Conservation (phyloP, 2,113 vertebrate genomes). For the Varanus komodoensis region DNA sequence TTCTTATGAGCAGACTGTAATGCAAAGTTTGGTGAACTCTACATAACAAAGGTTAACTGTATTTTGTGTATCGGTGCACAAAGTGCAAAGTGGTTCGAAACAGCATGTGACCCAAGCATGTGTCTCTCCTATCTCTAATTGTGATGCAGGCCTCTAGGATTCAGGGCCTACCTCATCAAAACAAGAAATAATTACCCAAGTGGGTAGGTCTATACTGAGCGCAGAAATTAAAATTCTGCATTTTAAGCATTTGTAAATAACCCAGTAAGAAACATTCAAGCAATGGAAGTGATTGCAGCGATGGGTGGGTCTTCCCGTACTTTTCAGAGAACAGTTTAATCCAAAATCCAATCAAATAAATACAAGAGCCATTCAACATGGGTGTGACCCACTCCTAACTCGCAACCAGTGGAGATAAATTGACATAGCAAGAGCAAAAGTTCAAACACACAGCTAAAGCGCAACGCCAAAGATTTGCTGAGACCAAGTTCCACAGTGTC, state of each 20-base stretch:
- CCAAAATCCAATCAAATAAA: conserved; percentile 9
- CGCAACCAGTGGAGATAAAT: background rate
- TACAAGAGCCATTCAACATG: background rate
- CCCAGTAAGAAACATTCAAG: background rate
- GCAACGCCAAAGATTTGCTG: background rate
- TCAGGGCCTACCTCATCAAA: background rate
- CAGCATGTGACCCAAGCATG: background rate
- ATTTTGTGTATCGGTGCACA: background rate
- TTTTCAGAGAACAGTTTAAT: background rate
- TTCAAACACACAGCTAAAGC: conserved; percentile 7
- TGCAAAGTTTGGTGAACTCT: background rate
- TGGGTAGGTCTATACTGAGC: background rate
- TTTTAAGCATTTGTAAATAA: background rate
- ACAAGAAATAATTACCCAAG: background rate
- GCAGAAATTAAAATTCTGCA: background rate
- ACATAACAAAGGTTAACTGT: background rate
- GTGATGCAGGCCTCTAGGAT: background rate
- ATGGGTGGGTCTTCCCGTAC: background rate
- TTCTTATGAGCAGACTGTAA: background rate
- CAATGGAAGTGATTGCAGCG: background rate
- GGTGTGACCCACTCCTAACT: background rate
- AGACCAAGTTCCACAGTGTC: background rate
- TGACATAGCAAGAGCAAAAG: background rate
- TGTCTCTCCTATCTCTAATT: background rate
- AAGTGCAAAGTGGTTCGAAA: background rate